Conservation (phyloP, 2,888 invertebrate species). For the Galeopsomyia nigrocyanea region DNA sequence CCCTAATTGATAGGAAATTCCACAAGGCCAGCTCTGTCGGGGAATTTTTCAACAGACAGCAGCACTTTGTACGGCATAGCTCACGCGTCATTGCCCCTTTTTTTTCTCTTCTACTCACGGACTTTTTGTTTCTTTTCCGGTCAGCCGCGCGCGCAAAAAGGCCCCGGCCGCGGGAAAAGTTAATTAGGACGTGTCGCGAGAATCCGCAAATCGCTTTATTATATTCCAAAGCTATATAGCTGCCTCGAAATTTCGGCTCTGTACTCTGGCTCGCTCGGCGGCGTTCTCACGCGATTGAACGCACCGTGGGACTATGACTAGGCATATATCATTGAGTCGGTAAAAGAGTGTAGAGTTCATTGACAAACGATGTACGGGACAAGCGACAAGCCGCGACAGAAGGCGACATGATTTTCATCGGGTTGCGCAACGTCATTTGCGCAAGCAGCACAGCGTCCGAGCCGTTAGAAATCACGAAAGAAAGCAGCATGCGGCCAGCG, state of each 20-base stretch:
- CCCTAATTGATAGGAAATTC: slow-evolving; percentile 68
- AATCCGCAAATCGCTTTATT: slow-evolving; percentile 38
- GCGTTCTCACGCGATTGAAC: slow-evolving; percentile 30
- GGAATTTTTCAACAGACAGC: slow-evolving; percentile 58
- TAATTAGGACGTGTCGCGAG: slow-evolving; percentile 32
- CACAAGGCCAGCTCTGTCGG: slow-evolving; percentile 45
- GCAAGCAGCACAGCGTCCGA: slow-evolving; percentile 1
- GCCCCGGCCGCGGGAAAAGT: slow-evolving; percentile 11
- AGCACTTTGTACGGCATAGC: slow-evolving; percentile 2
- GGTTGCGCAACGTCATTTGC: slow-evolving; percentile 4
- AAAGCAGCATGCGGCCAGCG: slow-evolving; percentile 54
- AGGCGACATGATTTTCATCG: slow-evolving; percentile 40
- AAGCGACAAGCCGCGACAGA: not conserved
- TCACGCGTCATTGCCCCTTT: not conserved
- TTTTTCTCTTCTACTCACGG: slow-evolving; percentile 4
- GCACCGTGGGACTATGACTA: slow-evolving; percentile 42
- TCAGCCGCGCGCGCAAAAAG: not conserved
- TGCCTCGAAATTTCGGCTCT: too few relatives aligned
- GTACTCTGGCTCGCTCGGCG: not conserved
- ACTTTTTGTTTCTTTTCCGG: slow-evolving; percentile 20
- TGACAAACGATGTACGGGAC: not conserved
- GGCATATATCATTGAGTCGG: slow-evolving; percentile 19
- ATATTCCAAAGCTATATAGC: not conserved
- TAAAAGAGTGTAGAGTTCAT: not conserved
- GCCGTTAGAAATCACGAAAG: not conserved